Conservation (phyloP, 2,113 vertebrate species). For the Pachycephala philippinensis region DNA sequence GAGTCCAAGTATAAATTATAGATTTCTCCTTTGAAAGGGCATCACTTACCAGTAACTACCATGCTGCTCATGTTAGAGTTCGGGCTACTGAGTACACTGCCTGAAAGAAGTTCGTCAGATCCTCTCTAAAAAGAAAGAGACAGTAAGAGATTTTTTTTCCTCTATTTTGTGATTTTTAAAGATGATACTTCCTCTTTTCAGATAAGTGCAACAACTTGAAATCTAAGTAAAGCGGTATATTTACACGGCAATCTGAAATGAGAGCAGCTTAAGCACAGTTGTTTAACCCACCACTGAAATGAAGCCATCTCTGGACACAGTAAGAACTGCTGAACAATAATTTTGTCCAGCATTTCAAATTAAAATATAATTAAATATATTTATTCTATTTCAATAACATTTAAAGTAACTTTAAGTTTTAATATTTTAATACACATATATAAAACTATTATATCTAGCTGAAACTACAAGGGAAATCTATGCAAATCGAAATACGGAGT, state of each 20-base stretch:
- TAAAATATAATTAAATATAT: not conserved
- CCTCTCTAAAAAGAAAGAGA: slow-evolving; percentile 84
- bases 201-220: slow-evolving; percentile 12
- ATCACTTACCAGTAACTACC: slow-evolving; percentile 91
- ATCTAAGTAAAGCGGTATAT: slow-evolving; percentile 36
- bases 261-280: slow-evolving; percentile 10
- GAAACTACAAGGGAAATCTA: not conserved
- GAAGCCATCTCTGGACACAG: not conserved
- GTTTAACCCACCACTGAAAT: slow-evolving; percentile 11
- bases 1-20: slow-evolving; percentile 36
- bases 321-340: not conserved
- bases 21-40: slow-evolving; percentile 63
- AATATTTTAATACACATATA: not conserved
- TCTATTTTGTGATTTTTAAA: slow-evolving; percentile 41
- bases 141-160: slow-evolving; percentile 59
- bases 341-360: not conserved
- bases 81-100: slow-evolving; percentile 94
- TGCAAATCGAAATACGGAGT: not conserved
- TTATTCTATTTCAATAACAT: not conserved
- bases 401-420: not conserved
- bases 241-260: not conserved
- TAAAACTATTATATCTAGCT: not conserved
- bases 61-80: slow-evolving; percentile 93
- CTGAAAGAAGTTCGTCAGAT: slow-evolving; percentile 94
- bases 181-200: slow-evolving; percentile 4